Base-by-base conservation (phyloP, 2,113 vertebrate species). In the Theristicus caerulescens region DNA sequence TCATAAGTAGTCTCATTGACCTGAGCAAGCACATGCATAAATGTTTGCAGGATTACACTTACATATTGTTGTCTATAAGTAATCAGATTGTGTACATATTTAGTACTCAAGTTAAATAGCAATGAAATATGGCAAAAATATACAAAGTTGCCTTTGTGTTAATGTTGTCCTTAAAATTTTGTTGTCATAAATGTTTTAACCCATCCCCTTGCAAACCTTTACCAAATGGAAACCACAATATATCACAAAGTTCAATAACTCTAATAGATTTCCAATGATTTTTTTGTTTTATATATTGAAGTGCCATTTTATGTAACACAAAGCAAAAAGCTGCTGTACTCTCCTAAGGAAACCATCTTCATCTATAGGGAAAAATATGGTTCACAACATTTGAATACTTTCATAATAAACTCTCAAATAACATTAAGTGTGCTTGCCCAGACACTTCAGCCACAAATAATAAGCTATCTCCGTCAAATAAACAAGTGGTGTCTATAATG, bases 351-450 rank as follows among this genome's bases (percentile, higher is more conserved):
- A 89, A 70, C 47, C 8, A 31, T 76, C 42, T 88, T 84, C 18
- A 38, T n/a, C 55, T 84, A 4, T 29, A 55, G 55, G 57, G n/a
- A 81, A 32, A 86, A 91, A 74, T 64, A 70, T n/a, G 34, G 6
- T 90, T 93, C 34, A 40, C 58, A 67, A 13, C 42, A 42, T 32
- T 93, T 72, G 17, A 82, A 71, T 84, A 64, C 8, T 76, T 96
- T 91, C 54, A 77, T 94, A 93, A 93, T 95, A 94, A 96, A 79
- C 91, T 93, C 65, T 91, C 89, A 83, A 7, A 58, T 82, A n/a
- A 32, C 81, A 42, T 78, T 93, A 91, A 86, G 69, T 81, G 44
- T 34, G 20, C 42, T 94, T 96, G 49, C 59, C 61, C 73, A 93
- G 74, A 91, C 72, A 69, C 49, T 79, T 86, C 27, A 92, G 34